Evolutionary conservation across 2,113 vertebrate genomes (phyloP).

Genomic region (Sinocyclocheilus grahami): DNA sequence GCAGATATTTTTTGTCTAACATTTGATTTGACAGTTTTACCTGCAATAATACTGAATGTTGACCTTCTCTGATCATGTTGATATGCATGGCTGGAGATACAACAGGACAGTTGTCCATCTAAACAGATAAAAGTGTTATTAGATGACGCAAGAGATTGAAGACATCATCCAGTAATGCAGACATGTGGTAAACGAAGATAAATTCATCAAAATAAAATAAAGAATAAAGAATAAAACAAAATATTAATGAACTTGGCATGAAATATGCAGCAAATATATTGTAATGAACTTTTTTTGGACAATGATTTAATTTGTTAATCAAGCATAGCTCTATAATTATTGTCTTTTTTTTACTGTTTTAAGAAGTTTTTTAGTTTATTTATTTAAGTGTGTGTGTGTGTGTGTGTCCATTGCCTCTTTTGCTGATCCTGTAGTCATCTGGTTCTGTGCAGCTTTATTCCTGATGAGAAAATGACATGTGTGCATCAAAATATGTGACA

Average conservation of each 20-base stretch:
- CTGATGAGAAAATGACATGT: constrained; percentile 65
- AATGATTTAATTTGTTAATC: background rate
- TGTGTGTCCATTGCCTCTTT: constrained; percentile 59
- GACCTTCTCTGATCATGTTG: background rate
- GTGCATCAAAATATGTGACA: background rate
- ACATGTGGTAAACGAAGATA: no score
- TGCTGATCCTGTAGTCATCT: constrained; percentile 78
- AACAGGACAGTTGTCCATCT: constrained; percentile 51
- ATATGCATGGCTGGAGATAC: background rate
- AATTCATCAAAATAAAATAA: constrained; percentile 5
- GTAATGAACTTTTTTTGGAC: background rate
- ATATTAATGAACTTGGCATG: background rate
- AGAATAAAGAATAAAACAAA: background rate
- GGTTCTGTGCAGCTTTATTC: constrained; percentile 81
- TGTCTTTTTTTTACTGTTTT: background rate
- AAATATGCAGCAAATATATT: background rate
- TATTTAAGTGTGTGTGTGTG: background rate
- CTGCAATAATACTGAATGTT: constrained; percentile 28
- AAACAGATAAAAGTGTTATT: constrained; percentile 24
- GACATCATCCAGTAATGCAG: background rate
- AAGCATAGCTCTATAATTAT: constrained; percentile 17
- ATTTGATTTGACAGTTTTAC: constrained; percentile 29
- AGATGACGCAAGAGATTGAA: background rate
- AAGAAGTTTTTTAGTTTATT: background rate
- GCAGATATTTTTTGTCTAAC: background rate